Evolutionary conservation across 2,113 vertebrate species (phyloP), one percentile per base, ranked within the genome.

Genomic region (Hippocampus zosterae): DNA sequence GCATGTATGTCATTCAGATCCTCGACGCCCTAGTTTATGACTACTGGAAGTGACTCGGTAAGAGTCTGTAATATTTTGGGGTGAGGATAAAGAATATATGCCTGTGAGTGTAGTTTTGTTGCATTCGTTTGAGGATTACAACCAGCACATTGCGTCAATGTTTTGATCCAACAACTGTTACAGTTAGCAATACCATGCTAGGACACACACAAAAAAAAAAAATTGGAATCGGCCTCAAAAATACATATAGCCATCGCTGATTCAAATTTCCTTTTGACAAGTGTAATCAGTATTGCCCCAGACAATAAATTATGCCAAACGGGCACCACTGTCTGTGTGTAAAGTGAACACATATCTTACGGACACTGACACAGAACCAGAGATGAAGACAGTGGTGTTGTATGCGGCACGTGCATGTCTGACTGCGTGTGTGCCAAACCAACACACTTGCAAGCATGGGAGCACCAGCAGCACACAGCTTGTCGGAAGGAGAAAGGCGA

Each of bases 381-480:
- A 84, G 68, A 81, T 40, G 76, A 80, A 72, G 50, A 61, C 23
- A n/a, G 57, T 27, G 70, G 74, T 44, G 40, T 65, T 53, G 71
- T 59, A 70, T 66, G 73, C 72, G 11, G 40, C 44, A 57, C 3
- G 29, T 33, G 16, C 29, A 33, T 68, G 63, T 71, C 42, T 73
- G 33, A 74, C 69, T 59, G 62, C 79, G 67, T 78, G 74, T 57
- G 48, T 63, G 60, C 44, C 69, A 71, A 18, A 40, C 71, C 69
- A 48, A 81, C 71, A 81, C 78, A 72, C 75, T 80, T 81, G 59
- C 33, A 44, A 23, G 65, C 68, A 74, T 82, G 69, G 57, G 59
- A 84, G 75, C 83, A 85, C 75, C 85, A 87, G 87, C 83, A 88
- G 81, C 71, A 68, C 59, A 73, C 62, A 16, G 78, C 71, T 79